A percentile compares a stretch with the other conserved stretches of the same genome.
These are phyloP conservation scores for Pygmarrhopalites habei DNA, from an alignment of 1,140 invertebrate species.

Conservation along the genomic window DNA sequence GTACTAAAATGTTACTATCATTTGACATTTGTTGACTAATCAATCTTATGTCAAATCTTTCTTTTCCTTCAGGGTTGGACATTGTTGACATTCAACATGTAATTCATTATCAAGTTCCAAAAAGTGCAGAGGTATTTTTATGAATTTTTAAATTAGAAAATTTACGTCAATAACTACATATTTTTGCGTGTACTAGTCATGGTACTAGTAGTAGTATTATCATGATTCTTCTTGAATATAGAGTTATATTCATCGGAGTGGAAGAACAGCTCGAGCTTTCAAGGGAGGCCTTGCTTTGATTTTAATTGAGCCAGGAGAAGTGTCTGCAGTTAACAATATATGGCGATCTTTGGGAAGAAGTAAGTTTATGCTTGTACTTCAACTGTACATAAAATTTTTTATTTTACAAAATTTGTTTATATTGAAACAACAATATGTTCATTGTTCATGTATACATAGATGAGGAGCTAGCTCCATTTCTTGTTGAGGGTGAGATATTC, in stretches of 20 bases:
- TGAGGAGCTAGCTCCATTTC: slow-evolving; percentile 73
- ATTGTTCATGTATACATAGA: slow-evolving; percentile 49
- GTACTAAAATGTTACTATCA: too few relatives aligned
- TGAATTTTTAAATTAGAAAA: slow-evolving; percentile 14
- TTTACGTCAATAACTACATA: not conserved
- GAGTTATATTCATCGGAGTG: slow-evolving; percentile 93
- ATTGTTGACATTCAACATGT: slow-evolving; percentile 91
- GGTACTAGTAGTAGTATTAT: not conserved
- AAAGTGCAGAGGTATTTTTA: slow-evolving; percentile 71
- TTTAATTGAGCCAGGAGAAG: slow-evolving; percentile 81
- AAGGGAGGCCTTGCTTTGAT: slow-evolving; percentile 85
- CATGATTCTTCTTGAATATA: slow-evolving; percentile 39
- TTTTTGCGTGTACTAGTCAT: too few relatives aligned
- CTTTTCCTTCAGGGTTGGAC: too few relatives aligned
- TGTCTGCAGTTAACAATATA: slow-evolving; percentile 69
- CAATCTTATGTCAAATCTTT: too few relatives aligned
- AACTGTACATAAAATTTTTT: too few relatives aligned
- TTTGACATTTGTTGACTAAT: too few relatives aligned
- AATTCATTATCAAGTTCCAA: slow-evolving; percentile 94
- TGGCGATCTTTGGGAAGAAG: slow-evolving; percentile 74
- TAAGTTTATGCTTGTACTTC: slow-evolving; percentile 44
- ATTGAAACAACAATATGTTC: not conserved
- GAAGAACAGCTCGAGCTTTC: slow-evolving; percentile 83
- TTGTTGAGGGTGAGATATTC: slow-evolving; percentile 62
- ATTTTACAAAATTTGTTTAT: not conserved